phyloP scores from a whole-genome alignment of 1,140 invertebrate species.

The Rhyzopertha dominica region DNA sequence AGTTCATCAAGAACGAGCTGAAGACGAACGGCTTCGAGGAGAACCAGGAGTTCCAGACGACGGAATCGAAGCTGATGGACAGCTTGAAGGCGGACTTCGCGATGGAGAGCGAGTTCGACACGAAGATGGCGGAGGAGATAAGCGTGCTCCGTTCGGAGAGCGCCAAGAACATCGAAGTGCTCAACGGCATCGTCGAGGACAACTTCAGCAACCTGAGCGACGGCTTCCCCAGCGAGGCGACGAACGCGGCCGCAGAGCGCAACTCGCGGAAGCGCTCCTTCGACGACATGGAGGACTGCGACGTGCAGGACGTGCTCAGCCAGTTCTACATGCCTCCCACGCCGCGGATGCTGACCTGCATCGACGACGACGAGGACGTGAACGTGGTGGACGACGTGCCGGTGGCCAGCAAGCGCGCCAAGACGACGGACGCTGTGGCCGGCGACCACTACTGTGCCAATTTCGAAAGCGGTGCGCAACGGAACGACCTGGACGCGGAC shows the following conservation, averaged over 20 bases:
- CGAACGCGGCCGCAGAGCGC: constrained; percentile 21
- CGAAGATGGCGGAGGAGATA: constrained; percentile 42
- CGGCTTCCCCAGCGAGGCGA: constrained; percentile 21
- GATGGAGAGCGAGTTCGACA: constrained; percentile 40
- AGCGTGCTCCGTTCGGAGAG: constrained; percentile 35
- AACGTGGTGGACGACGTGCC: constrained; percentile 44
- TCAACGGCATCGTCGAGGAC: constrained; percentile 27
- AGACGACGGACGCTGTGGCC: constrained; percentile 21
- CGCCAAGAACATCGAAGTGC: constrained; percentile 40
- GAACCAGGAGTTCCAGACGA: constrained; percentile 9
- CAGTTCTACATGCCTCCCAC: constrained; percentile 69
- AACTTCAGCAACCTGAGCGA: constrained; percentile 12
- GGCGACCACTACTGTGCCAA: constrained; percentile 6
- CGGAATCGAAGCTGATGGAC: constrained; percentile 16
- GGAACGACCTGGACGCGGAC: not conserved
- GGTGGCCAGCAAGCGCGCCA: constrained; percentile 34
- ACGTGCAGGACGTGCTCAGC: constrained; percentile 58
- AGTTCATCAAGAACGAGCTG: constrained; percentile 39
- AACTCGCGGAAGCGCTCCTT: constrained; percentile 44
- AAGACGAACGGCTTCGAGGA: constrained; percentile 30
- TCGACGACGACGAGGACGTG: constrained; percentile 55
- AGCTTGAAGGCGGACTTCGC: constrained; percentile 23
- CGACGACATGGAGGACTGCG: constrained; percentile 54
- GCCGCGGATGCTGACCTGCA: constrained; percentile 60
- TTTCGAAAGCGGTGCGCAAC: not conserved